Base-by-base conservation (phyloP, 2,797 vertebrate species). In the Botia kubotai region DNA sequence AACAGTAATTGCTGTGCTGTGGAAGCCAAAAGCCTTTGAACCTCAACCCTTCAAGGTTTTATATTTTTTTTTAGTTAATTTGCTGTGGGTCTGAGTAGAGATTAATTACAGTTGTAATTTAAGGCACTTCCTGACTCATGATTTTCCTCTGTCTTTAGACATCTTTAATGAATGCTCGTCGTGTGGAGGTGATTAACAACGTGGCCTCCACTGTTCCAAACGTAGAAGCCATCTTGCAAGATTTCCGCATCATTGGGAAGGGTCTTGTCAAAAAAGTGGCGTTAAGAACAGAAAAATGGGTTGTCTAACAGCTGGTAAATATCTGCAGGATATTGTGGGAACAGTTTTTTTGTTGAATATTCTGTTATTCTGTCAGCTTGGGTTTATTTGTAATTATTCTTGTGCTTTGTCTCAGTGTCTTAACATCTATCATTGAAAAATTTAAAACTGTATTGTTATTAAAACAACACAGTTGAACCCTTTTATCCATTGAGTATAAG, bases 21-120 rank as follows among this genome's bases (percentile, higher is more conserved):
- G 97, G 97, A 99, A 97, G 79, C 98, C 98, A 8, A 91, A 93
- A n/a, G 93, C 96, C 81, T 99, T 99, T 86, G 81, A 89, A 58
- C 93, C 95, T 1, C 89, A 92, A 80, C 92, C 95, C 2, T 99
- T 98, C 83, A 98, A 97, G 95, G 98, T 99, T 80, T 52, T 71
- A 50, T 0, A 48, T 21, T 8, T 13, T n/a, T 50, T 23, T 10
- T 1, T 33, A 43, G 39, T 43, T 43, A 43, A n/a, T 68, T 57
- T 67, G 12, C 17, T 10, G 2, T 46, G 39, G 43, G 4, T 26
- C 58, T 63, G 2, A 63, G 2, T 66, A 53, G 10, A 11, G 33
- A 66, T 62, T 5, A 13, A 33, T 58, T 3, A 21, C 36, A 2
- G 12, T 7, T 3, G 36, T 6, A 46, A 26, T 2, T 33, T 63